A percentile compares a stretch with the other conserved stretches of the same genome.
Evolutionary conservation across 2,797 vertebrate genomes (phyloP).

Genomic region (Hafferia zeledoni): DNA sequence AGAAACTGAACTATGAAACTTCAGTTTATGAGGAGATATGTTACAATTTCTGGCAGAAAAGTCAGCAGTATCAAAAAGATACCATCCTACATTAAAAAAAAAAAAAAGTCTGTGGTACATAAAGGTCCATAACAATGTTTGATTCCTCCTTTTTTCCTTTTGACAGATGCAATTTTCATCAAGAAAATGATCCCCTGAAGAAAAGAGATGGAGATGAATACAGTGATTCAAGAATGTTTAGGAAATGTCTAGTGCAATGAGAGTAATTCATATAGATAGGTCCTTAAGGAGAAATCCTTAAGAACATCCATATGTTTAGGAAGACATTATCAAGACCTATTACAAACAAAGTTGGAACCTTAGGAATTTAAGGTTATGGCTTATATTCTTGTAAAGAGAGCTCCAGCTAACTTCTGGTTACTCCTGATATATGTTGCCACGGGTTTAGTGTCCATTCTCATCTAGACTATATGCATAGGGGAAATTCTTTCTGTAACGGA

Average conservation of each 20-base stretch:
- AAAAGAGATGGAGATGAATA: slow-evolving; percentile 12
- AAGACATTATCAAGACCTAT: slow-evolving; percentile 3
- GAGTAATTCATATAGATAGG: slow-evolving; percentile 23
- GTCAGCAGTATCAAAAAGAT: neutral
- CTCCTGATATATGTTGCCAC: neutral
- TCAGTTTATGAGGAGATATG: neutral
- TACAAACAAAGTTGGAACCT: neutral
- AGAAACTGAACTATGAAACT: neutral
- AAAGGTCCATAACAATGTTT: neutral
- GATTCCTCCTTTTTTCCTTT: neutral
- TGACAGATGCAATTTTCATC: neutral
- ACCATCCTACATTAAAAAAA: neutral
- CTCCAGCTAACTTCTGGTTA: neutral
- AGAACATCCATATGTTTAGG: slow-evolving; percentile 30
- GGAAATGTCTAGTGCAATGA: slow-evolving; percentile 9
- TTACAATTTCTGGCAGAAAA: neutral
- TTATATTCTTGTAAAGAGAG: neutral
- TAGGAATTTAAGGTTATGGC: neutral
- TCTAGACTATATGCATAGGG: neutral
- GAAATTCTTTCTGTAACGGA: neutral
- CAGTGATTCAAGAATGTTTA: slow-evolving; percentile 21
- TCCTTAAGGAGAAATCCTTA: slow-evolving; percentile 35
- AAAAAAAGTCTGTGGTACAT: neutral
- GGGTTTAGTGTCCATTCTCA: neutral
- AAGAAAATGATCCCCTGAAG: slow-evolving; percentile 7